Conservation (phyloP, 2,113 vertebrate genomes). For the Callithrix jacchus region DNA sequence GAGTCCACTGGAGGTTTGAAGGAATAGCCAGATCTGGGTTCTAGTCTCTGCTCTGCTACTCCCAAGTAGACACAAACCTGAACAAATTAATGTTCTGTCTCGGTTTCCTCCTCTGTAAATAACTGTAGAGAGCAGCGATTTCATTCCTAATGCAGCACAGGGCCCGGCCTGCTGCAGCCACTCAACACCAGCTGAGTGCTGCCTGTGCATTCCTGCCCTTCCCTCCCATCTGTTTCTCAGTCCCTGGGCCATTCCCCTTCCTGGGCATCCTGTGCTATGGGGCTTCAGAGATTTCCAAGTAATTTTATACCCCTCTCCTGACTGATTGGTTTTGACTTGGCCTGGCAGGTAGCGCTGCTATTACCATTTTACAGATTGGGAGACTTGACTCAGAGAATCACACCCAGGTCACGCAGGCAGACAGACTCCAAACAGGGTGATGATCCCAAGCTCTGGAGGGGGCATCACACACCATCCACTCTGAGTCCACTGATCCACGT, state of each 20-base stretch:
- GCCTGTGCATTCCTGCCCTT: rapidly evolving
- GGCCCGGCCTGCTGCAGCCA: background rate
- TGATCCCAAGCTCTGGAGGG: background rate
- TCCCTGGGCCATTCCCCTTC: background rate
- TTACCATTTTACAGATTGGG: background rate
- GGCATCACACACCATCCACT: background rate
- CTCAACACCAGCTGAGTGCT: background rate
- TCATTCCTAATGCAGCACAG: background rate
- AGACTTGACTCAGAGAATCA: background rate
- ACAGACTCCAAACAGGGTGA: background rate
- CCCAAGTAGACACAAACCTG: background rate
- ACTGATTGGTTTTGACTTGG: too few species aligned
- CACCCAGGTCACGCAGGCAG: background rate
- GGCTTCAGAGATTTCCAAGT: background rate
- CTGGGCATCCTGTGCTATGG: background rate
- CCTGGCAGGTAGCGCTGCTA: background rate
- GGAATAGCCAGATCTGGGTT: background rate
- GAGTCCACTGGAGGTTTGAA: background rate
- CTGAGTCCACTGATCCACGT: background rate
- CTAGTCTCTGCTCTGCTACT: background rate
- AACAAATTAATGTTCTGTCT: background rate
- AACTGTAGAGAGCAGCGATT: background rate
- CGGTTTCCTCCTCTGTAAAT: background rate
- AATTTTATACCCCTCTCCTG: background rate
- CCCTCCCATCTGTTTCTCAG: background rate